Conservation (phyloP, 2,797 vertebrate genomes). For the Channa striata region DNA sequence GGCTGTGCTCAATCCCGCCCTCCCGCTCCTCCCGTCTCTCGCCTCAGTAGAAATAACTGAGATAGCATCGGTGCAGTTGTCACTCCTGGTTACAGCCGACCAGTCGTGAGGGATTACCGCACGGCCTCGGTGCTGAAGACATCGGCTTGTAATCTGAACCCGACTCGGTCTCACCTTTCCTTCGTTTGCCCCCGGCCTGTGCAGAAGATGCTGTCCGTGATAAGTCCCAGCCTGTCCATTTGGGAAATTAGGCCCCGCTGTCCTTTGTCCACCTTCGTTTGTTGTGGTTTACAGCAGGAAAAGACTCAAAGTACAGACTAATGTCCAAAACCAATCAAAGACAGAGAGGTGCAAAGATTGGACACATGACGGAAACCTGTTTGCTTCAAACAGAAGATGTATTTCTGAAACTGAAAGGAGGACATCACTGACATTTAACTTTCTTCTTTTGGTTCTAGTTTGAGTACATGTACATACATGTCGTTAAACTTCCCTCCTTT, state of each 20-base stretch:
- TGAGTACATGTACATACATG: no score
- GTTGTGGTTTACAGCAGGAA: not conserved
- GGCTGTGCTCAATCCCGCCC: constrained; percentile 5
- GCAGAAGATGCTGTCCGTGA: constrained; percentile 53
- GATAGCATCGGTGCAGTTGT: constrained; percentile 57
- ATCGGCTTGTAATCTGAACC: constrained; percentile 66
- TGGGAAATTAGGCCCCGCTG: constrained; percentile 51
- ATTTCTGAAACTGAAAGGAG: no score
- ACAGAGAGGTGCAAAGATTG: not conserved
- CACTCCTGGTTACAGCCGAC: constrained; percentile 56
- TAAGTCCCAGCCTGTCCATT: constrained; percentile 57
- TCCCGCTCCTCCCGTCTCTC: constrained; percentile 3
- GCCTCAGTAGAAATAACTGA: constrained; percentile 7
- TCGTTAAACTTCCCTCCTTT: no score
- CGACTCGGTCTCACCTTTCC: constrained; percentile 40
- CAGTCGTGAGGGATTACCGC: constrained; percentile 32
- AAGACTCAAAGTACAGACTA: not conserved
- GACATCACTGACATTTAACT: not conserved
- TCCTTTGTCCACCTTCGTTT: constrained; percentile 30
- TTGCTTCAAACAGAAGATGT: not conserved
- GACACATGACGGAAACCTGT: not conserved
- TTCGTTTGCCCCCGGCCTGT: constrained; percentile 39
- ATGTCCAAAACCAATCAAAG: constrained; percentile 7
- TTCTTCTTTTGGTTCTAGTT: no score
- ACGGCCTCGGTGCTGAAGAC: constrained; percentile 37